A percentile compares a stretch with the other conserved stretches of the same genome.
Conservation (phyloP, 2,888 invertebrate species). For the Phyllotreta cruciferae region DNA sequence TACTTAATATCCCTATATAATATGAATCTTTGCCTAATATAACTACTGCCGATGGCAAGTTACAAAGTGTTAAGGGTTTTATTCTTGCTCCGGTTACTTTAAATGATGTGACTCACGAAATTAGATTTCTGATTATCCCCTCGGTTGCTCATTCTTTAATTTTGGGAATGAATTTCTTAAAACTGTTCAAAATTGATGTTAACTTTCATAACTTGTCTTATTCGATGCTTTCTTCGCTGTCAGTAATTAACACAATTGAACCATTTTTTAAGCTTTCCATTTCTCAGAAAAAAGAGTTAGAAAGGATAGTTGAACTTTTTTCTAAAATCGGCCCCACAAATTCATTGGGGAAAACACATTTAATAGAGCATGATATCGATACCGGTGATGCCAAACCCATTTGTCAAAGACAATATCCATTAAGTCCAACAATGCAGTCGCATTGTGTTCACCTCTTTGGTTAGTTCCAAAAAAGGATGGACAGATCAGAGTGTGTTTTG, state of each 20-base stretch:
- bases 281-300: constrained; percentile 2
- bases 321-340: constrained; percentile 13
- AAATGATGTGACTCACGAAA: constrained; percentile 1
- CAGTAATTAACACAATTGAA: constrained; percentile 12
- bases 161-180: constrained; percentile 20
- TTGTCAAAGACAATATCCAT: constrained; percentile 28
- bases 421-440: constrained; percentile 25
- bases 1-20: constrained; percentile 1
- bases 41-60: constrained; percentile 7
- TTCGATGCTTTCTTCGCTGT: constrained; percentile 11
- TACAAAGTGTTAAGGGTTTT: constrained; percentile 11
- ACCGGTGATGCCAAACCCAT: constrained; percentile 23
- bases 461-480: constrained; percentile 46
- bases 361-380: constrained; percentile 12
- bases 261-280: constrained; percentile 2
- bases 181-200: constrained; percentile 20
- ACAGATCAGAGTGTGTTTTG: constrained; percentile 47
- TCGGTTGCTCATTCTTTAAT: constrained; percentile 20
- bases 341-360: constrained; percentile 17
- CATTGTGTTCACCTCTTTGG: constrained; percentile 42
- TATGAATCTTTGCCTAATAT: constrained; percentile 11
- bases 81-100: neutral
- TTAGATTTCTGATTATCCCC: constrained; percentile 17
- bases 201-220: constrained; percentile 23
- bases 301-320: constrained; percentile 3